Percentiles rank a stretch among this genome's conserved stretches.
Conservation (phyloP, 2,797 vertebrate species). For the Danio albolineatus region DNA sequence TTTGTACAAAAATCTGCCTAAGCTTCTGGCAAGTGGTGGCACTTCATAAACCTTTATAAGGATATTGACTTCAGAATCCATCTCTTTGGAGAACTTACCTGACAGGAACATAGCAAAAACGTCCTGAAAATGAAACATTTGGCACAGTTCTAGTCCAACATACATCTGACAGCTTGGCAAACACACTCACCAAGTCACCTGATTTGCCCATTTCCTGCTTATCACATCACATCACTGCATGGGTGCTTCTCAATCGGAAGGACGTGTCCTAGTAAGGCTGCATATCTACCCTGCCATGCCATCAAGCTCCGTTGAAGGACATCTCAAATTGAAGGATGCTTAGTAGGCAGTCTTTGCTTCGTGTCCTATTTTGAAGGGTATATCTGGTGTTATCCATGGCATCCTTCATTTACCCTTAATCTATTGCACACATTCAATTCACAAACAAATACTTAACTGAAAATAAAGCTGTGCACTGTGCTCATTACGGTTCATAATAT, state of each 20-base stretch:
- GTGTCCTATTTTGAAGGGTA: no score
- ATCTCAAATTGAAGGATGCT: no score
- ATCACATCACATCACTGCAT: conserved; percentile 3
- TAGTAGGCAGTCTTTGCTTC: no score
- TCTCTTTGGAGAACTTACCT: conserved; percentile 26
- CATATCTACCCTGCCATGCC: not conserved
- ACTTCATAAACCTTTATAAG: conserved; percentile 57
- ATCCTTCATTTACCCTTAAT: no score
- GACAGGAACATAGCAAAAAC: not conserved
- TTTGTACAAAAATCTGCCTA: conserved; percentile 72
- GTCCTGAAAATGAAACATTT: conserved; percentile 38
- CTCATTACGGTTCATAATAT: no score
- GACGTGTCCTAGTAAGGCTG: not conserved
- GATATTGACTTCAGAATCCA: conserved; percentile 12
- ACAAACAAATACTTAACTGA: no score
- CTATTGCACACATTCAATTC: no score
- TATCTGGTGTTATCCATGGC: no score
- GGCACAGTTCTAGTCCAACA: conserved; percentile 40
- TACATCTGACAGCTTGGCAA: conserved; percentile 49
- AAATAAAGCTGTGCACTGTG: no score
- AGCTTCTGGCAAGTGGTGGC: conserved; percentile 74
- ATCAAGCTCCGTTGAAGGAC: no score
- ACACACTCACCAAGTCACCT: conserved; percentile 45
- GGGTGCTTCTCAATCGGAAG: not conserved
- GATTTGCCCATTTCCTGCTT: conserved; percentile 5